Evolutionary conservation across 2,113 vertebrate species (phyloP), one percentile per base, ranked within the genome.

Genomic region (Notothenia rossii): DNA sequence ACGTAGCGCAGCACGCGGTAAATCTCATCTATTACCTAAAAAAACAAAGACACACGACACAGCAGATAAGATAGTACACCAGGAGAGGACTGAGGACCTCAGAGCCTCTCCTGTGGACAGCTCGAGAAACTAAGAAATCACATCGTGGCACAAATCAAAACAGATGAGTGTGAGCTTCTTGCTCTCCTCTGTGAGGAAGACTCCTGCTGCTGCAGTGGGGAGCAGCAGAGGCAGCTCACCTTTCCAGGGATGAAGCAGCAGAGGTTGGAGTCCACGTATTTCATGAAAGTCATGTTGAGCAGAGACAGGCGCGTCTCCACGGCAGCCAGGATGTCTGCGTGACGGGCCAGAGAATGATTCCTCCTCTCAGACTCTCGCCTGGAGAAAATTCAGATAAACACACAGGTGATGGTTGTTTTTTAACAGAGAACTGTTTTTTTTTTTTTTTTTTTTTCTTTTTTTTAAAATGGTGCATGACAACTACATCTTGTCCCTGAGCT

Each of bases 221-320:
- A n/a, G 17, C 13, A 8, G 2, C 12, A 51, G 10, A 18, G 20
- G 12, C 13, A 10, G 12, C 89, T 93, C 83, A 99, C 98, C 98
- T 99, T 99, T 93, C 98, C 98, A 75, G 98, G 98, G 89, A 99
- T 99, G 94, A 99, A 99, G 96, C 98, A 99, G 91, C 98, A 99
- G 76, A 99, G 97, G 89, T 97, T 99, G 55, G 98, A 98, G 93
- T 99, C 98, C 36, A 99, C 98, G 74, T 99, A 99, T 93, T 99
- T 99, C 98, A 99, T 99, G 94, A 99, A 99, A 79, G 98, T 99
- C 98, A 99, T 99, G 88, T 99, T 99, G 89, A 99, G 95, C 70
- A 99, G 93, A 9, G 98, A 99, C 1, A 99, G 96, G 20, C 98
- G 96, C 0, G 98, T 99, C 91, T 99, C 98, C 80, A 99, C 98